Conservation (phyloP, 2,797 vertebrate species). For the Labeo calbasu region DNA sequence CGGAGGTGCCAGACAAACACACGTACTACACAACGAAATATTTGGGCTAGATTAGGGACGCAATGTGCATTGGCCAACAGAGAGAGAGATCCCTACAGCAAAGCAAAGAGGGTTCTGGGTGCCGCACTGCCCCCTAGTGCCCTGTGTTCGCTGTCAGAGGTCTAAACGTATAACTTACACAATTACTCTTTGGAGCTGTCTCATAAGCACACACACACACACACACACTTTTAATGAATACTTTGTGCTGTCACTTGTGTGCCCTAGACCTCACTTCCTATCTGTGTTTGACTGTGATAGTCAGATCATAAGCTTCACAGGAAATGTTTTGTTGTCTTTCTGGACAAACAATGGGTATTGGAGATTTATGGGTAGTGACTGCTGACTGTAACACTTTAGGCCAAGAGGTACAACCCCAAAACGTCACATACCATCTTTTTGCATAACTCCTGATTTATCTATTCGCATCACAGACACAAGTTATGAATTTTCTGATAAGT, state of each 20-base stretch:
- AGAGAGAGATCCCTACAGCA: conserved; percentile 24
- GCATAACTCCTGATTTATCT: not conserved
- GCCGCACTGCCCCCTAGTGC: conserved; percentile 63
- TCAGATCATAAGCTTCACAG: conserved; percentile 64
- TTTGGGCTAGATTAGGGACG: conserved; percentile 37
- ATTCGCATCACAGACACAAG: conserved; percentile 22
- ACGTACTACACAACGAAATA: conserved; percentile 44
- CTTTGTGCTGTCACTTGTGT: conserved; percentile 63
- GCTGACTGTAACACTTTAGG: conserved; percentile 70
- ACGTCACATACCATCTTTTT: not conserved
- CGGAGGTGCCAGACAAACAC: conserved; percentile 47
- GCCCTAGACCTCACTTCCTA: conserved; percentile 59
- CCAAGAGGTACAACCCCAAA: conserved; percentile 42
- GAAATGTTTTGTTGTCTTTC: conserved; percentile 81
- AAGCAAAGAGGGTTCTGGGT: conserved; percentile 35
- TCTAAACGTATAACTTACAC: conserved; percentile 8
- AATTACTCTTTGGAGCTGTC: not conserved
- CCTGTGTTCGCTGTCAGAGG: not conserved
- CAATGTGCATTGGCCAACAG: conserved; percentile 8
- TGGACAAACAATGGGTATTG: conserved; percentile 66
- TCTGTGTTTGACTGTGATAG: conserved; percentile 40
- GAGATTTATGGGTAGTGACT: conserved; percentile 60
- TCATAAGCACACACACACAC: conserved; percentile 35
- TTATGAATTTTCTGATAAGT: not conserved
- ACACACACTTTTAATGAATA: conserved; percentile 41